Base-by-base conservation (phyloP, 2,888 invertebrate genomes). In the Periphyllus acericola region DNA sequence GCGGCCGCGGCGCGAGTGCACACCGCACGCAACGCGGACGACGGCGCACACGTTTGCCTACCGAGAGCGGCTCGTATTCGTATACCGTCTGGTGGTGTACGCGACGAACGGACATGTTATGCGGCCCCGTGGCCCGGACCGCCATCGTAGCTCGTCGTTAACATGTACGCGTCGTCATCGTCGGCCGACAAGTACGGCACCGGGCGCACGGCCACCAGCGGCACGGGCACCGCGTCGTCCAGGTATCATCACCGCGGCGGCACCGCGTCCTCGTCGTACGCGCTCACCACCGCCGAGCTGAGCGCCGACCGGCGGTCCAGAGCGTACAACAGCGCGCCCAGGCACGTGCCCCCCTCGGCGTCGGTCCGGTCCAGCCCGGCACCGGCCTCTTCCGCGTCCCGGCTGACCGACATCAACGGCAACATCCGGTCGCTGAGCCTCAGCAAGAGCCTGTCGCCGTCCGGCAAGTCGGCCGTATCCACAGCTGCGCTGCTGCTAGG, bases 361-460 rank as follows among this genome's bases (percentile, higher is more conserved):
- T n/a, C 68, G 72, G 55, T 72, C 55, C 75, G 83, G 46, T 84
- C 66, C 21, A 36, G n/a, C n/a, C 11, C 8, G 66, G 66, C 66
- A 25, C 66, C 66, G 66, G 19, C n/a, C 46, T 34, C 66, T 32
- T 29, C 85, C 71, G 1, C 68, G 40, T 34, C 36, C 72, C 79
- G 85, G 79, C 52, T 81, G 81, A 87, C 87, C 60, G 87, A 87
- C 87, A 46, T 87, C 40, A 87, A 87, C 80, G 87, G 87, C 6
- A 87, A 87, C 74, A 71, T 87, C 60, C 36, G 87, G 34, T 80
- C 87, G 32, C 74, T 87, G 80, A 81, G 80, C 72, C 34, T 87
- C 40, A 66, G 32, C 74, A 87, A 87, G 40, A 81, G 81, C 60
- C 80, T 72, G 86, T 80, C 86, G 36, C 46, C 87, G n/a, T 81